Percentiles rank a stretch among this genome's conserved stretches.
Evolutionary conservation across 2,113 vertebrate species (phyloP).

Genomic region (Eretmochelys imbricata): DNA sequence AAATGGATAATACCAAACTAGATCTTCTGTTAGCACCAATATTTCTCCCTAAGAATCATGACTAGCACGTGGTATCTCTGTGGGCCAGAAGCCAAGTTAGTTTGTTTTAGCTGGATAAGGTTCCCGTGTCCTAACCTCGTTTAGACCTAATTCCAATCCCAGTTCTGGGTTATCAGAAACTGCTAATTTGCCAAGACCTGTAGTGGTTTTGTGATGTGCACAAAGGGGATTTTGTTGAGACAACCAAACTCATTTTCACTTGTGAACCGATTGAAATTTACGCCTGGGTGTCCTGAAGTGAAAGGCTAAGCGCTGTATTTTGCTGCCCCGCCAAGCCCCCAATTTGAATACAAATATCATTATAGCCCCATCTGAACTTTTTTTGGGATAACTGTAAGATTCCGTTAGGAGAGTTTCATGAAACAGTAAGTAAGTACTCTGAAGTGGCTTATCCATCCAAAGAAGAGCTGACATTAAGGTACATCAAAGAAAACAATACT

Average conservation of each 20-base stretch:
- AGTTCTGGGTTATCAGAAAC: not conserved
- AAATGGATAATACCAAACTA: not conserved
- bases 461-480: conserved; percentile 53
- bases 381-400: not conserved
- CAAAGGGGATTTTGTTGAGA: not conserved
- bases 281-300: not conserved
- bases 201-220: not conserved
- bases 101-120: conserved; percentile 7
- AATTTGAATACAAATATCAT: not conserved
- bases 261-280: not conserved
- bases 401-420: not conserved
- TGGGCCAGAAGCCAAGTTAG: not conserved
- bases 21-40: not conserved
- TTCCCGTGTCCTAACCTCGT: not conserved
- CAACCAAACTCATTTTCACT: not conserved
- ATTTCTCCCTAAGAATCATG: not conserved
- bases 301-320: not conserved
- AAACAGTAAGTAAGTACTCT: conserved; percentile 13
- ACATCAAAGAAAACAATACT: conserved; percentile 68
- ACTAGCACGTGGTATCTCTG: not conserved
- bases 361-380: not conserved
- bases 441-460: conserved; percentile 43
- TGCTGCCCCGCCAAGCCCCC: not conserved
- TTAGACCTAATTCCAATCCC: not conserved
- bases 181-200: not conserved